Base-by-base conservation (phyloP, 64 coral and sea anemone genomes). In the Stichodactyla helianthus region DNA sequence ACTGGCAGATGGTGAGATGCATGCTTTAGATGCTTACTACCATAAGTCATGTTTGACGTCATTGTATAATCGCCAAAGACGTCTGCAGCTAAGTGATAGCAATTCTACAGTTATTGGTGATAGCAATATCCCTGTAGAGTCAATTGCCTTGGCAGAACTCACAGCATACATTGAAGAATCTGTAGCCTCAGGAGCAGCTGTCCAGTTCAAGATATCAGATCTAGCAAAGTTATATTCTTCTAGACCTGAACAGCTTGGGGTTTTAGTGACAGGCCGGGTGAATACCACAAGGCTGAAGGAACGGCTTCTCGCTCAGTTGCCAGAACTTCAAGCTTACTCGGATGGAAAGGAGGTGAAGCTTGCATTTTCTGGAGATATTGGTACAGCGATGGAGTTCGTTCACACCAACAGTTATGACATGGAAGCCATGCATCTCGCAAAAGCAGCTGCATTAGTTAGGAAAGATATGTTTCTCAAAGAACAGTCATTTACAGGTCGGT, bases 381-480 rank as follows among this genome's bases (percentile, higher is more conserved):
- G 60, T 8, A 52, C 17, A 77, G 57, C 59, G n/a, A 52, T 90
- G 55, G 31, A 78, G 7, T 78, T 51, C 28, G 50, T 11, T 1
- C 76, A 78, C 76, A 13, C 76, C 76, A 78, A 28, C 25, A 78
- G 17, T 28, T 78, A 78, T 78, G 85, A 94, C 18, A 25, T 52
- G 51, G 85, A 77, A 7, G 88, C 85, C 6, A 82, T 90, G 18
- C 93, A 90, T 54, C 71, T 91, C 17, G 85, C 85, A 6, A 94
- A 82, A 77, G 88, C 93, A 67, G 85, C 88, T 50, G 35, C 11
- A 10, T 90, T 94, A n/a, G 59, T 64, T 50, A 86, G 58, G 44
- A 86, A 86, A 65, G 84, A 86, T 60, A 86, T 86, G 60, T 65
- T 85, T 13, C 64, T 86, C 52, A 55, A 67, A 51, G 44, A 93